Base-by-base conservation (phyloP, 2,113 vertebrate genomes). In the Laticauda laticaudata region DNA sequence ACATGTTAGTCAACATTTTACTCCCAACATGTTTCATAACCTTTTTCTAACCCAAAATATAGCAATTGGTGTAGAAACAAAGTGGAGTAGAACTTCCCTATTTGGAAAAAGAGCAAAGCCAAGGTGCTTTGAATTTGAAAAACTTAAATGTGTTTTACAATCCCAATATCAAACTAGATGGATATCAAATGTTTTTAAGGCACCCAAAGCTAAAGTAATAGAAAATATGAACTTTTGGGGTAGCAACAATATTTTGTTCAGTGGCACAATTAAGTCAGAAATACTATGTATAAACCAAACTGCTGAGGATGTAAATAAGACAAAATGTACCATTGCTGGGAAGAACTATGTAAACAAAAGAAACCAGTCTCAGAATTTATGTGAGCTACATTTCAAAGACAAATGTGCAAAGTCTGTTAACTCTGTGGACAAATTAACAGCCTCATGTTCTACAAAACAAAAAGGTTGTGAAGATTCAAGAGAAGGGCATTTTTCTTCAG, bases 371-470 rank as follows among this genome's bases (percentile, higher is more conserved):
- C 91, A 95, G 29, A 91, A 95, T 97, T 97, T 95, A 96, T 94
- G 95, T 96, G 94, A 95, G 43, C 96, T 95, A 95, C 24, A 96
- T 97, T 97, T 94, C 95, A 96, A 96, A 93, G 95, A 97, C 43
- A 94, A 96, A 92, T 93, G 92, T 94, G 64, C 94, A 96, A 96
- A 95, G 93, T 91, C 92, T 90, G 91, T 94, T 96, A 92, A 89
- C 92, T 89, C 86, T 91, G 91, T 96, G 94, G 69, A 95, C 86
- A 95, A 97, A 54, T 95, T 97, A 95, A 96, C 96, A 96, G 87
- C 89, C 94, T 96, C 96, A 91, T 95, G 93, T 1, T 0, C 92
- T 92, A 94, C 81, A 61, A 96, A 97, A 96, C 97, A 97, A 95
- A 92, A 94, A 92, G 87, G 48, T 92, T 95, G 95, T 96, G 95